Evolutionary conservation across 2,888 invertebrate genomes (phyloP).

Genomic region (Luperina testacea): DNA sequence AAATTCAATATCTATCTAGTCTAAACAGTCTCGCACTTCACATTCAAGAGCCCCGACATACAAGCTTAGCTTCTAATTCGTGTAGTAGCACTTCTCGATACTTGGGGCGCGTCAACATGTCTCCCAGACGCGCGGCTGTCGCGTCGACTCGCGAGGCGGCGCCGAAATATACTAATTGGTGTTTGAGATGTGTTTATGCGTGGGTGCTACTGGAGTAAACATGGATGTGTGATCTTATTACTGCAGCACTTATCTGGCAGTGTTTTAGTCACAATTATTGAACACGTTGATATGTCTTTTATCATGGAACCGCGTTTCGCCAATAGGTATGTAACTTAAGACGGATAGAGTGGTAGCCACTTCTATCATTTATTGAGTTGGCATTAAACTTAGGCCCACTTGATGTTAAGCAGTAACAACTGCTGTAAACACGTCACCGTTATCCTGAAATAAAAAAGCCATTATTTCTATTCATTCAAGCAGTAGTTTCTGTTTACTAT

Average conservation of each 20-base stretch:
- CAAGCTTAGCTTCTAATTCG: slow-evolving; percentile 41
- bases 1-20: slow-evolving; percentile 6
- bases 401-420: neutral
- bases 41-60: slow-evolving; percentile 14
- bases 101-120: slow-evolving; percentile 26
- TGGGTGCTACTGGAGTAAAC: neutral
- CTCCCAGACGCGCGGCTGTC: slow-evolving; percentile 19
- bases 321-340: neutral
- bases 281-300: neutral
- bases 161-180: slow-evolving; percentile 42
- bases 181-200: slow-evolving; percentile 26
- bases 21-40: neutral
- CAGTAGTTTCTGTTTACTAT: neutral
- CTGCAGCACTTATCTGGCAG: neutral
- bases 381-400: neutral
- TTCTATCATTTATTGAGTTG: neutral
- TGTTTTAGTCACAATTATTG: neutral
- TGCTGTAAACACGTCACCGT: neutral
- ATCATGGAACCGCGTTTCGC: neutral
- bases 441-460: neutral
- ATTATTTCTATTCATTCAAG: neutral
- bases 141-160: neutral
- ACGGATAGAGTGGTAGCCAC: neutral
- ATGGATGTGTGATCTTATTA: neutral
- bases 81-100: slow-evolving; percentile 36